Base-by-base conservation (phyloP, 2,888 invertebrate species). In the Crioceris asparagi region DNA sequence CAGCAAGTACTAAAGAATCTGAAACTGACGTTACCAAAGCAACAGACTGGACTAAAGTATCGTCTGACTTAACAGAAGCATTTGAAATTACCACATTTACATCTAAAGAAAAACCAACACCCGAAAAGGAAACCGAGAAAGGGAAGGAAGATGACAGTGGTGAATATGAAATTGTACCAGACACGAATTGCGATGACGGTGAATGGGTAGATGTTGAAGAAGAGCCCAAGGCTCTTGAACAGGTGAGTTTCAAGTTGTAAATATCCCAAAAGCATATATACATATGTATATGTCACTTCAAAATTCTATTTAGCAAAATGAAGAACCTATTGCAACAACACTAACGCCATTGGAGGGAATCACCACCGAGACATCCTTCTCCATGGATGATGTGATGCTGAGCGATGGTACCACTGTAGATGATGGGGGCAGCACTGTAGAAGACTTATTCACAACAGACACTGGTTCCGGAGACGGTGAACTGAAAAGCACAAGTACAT, bases 151-250 rank as follows among this genome's bases (percentile, higher is more conserved):
- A 60, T 31, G 64, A 66, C 16, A 74, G 72, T 38, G 73, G 73
- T 29, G 73, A 73, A 29, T 70, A 69, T 40, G 74, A 71, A 49
- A 67, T 69, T 29, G 56, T 61, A 19, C 63, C 64, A 6, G 65
- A 66, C 4, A 69, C 72, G n/a, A 65, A 66, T 23, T 70, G 71
- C 32, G 64, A 67, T 17, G 68, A 68, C 35, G 70, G 70, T n/a
- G 70, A 69, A 53, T 61, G 67, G 54, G 64, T 67, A 14, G 66
- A 68, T 27, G 59, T 59, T 11, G 59, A 64, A 41, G 63, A 68
- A 35, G 44, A 36, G 23, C n/a, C n/a, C n/a, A n/a, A n/a, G n/a
- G n/a, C n/a, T n/a, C n/a, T n/a, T n/a, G n/a, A n/a, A n/a, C n/a
- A n/a, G n/a, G n/a, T n/a, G n/a, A n/a, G n/a, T n/a, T n/a, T n/a